phyloP scores from a whole-genome alignment of 2,113 vertebrate species.

The Pteronura brasiliensis region DNA sequence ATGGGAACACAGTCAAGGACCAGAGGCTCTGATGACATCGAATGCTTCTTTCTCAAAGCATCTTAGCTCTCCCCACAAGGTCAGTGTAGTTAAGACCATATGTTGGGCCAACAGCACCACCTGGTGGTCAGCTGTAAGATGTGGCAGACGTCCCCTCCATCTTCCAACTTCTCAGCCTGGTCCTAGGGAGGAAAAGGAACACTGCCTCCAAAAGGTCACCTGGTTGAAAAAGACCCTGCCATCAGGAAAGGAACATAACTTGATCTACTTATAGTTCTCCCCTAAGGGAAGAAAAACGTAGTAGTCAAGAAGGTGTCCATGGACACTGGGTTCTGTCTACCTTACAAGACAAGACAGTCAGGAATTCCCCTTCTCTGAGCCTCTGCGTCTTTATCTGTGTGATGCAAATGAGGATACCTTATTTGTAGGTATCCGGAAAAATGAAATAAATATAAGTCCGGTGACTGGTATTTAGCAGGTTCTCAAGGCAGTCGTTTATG shows the following conservation, averaged over 20 bases:
- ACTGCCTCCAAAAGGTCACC: background rate
- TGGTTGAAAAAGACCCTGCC: background rate
- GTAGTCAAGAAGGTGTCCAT: background rate
- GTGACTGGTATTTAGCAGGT: background rate
- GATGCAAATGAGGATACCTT: background rate
- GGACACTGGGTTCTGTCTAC: background rate
- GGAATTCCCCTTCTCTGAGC: background rate
- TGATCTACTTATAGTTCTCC: background rate
- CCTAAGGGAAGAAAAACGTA: background rate
- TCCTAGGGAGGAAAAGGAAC: background rate
- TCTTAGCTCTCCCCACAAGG: fast-evolving
- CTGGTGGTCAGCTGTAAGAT: slow-evolving; percentile 49
- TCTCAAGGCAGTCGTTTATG: background rate
- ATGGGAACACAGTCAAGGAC: background rate
- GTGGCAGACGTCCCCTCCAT: background rate
- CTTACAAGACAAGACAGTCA: background rate
- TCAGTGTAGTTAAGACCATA: background rate
- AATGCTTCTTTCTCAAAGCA: background rate
- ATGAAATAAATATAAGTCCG: background rate
- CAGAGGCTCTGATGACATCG: background rate
- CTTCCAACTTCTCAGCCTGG: background rate
- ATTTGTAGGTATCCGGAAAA: background rate
- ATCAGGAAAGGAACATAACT: background rate
- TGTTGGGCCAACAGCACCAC: slow-evolving; percentile 75
- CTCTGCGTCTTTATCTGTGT: background rate